Base-by-base conservation (phyloP, 2,797 vertebrate genomes). In the Coregonus suidteri region DNA sequence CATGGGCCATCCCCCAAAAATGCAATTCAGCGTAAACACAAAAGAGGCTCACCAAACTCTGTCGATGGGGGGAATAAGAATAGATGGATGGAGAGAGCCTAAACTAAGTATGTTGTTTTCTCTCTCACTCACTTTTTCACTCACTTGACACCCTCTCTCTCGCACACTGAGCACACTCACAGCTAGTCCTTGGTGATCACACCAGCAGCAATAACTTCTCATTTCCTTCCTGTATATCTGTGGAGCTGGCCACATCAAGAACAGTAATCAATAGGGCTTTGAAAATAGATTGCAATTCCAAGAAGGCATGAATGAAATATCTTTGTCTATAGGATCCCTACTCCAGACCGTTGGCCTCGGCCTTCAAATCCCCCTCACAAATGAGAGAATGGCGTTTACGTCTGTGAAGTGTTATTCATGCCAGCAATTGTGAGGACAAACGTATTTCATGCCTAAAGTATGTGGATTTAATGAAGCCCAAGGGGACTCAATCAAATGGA, bases 251-350 rank as follows among this genome's bases (percentile, higher is more conserved):
- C 20, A 64, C 20, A 64, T 64, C 20, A 64, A 25, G 20, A 20
- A 64, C 9, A 25, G 3, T 25, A 64, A 64, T 64, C 59, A 64
- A 30, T 18, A 64, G n/a, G 11, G 9, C n/a, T 20, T 64, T 64
- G 59, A 64, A 64, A 64, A 64, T 2, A 64, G 20, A 64, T 59
- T 59, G n/a, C 56, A 59, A 59, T 59, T 59, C 56, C 56, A 59
- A 25, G 59, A 64, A 64, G 20, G 20, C 59, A 30, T 25, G 20
- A 25, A 64, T 64, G 16, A 64, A 64, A 25, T 64, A 20, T 13
- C 20, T 64, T 13, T 11, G 59, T 30, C 59, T 64, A 64, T 64
- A 25, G 16, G 3, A 20, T 11, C 59, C 59, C 59, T 64, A 25
- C 20, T 64, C 59, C 59, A 64, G 20, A 64, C 6, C 59, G 9